Conservation (phyloP, 2,113 vertebrate species). For the Corythaeola cristata region DNA sequence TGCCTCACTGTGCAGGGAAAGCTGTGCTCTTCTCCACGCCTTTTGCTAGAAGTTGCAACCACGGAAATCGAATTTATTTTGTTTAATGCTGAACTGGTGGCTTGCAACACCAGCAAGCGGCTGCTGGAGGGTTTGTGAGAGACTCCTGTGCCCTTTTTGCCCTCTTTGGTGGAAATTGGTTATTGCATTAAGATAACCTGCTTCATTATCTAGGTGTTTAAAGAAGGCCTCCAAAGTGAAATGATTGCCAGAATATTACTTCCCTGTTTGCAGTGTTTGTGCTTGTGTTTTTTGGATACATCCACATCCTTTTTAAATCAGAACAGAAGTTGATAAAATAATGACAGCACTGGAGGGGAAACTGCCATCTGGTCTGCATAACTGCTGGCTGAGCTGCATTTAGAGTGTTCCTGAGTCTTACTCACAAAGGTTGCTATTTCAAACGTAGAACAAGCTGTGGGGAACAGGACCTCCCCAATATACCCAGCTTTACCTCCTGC, state of each 20-base stretch:
- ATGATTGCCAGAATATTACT: not conserved
- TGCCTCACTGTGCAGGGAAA: not conserved
- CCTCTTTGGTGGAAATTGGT: not conserved
- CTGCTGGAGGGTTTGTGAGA: not conserved
- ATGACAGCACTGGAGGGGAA: not conserved
- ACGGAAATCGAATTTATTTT: not conserved
- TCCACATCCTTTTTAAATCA: not conserved
- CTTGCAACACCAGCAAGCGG: not conserved
- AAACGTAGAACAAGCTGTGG: not conserved
- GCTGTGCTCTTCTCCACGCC: not conserved
- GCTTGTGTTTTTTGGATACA: not conserved
- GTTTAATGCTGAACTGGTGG: not conserved
- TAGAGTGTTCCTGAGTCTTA: not conserved
- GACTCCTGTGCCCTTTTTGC: not conserved
- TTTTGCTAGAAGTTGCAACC: not conserved
- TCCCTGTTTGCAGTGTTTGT: not conserved
- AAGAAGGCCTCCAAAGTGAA: not conserved
- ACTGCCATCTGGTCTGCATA: slow-evolving; percentile 40
- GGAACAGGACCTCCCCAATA: not conserved
- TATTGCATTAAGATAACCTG: not conserved
- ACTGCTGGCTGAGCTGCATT: slow-evolving; percentile 8
- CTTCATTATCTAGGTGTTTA: not conserved
- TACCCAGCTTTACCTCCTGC: not conserved
- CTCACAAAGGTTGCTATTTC: not conserved
- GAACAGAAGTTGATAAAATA: slow-evolving; percentile 47